These are phyloP conservation scores for Enhydra lutris DNA, from an alignment of 2,113 vertebrate species.

Conservation along the genomic window DNA sequence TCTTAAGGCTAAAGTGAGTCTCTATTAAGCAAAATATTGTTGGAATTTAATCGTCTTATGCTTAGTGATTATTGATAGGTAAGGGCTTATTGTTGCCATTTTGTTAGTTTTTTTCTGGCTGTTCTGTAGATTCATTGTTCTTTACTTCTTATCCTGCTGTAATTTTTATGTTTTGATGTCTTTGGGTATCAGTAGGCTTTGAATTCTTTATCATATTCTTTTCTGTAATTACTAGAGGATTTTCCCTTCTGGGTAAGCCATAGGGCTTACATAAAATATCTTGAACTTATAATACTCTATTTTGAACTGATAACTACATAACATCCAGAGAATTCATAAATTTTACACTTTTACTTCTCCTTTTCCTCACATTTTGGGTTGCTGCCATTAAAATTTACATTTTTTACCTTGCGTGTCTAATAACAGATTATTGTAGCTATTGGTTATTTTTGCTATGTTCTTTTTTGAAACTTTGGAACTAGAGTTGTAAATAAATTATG, in stretches of 20 bases:
- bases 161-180: not conserved
- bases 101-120: not conserved
- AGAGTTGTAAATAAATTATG: not conserved
- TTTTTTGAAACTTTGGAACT: not conserved
- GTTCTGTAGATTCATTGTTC: not conserved
- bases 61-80: not conserved
- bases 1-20: not conserved
- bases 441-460: not conserved
- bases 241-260: not conserved
- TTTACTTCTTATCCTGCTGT: not conserved
- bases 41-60: not conserved
- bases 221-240: not conserved
- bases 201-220: not conserved
- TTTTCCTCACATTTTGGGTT: not conserved
- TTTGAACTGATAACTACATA: not conserved
- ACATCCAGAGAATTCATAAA: not conserved
- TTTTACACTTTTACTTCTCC: not conserved
- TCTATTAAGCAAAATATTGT: not conserved
- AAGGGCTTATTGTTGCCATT: not conserved
- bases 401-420: not conserved
- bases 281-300: not conserved
- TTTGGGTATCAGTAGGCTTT: not conserved
- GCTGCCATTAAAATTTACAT: not conserved
- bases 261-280: not conserved
- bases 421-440: not conserved